These are phyloP conservation scores for Tinea semifulvella DNA, from an alignment of 2,888 invertebrate species.

Conservation along the genomic window DNA sequence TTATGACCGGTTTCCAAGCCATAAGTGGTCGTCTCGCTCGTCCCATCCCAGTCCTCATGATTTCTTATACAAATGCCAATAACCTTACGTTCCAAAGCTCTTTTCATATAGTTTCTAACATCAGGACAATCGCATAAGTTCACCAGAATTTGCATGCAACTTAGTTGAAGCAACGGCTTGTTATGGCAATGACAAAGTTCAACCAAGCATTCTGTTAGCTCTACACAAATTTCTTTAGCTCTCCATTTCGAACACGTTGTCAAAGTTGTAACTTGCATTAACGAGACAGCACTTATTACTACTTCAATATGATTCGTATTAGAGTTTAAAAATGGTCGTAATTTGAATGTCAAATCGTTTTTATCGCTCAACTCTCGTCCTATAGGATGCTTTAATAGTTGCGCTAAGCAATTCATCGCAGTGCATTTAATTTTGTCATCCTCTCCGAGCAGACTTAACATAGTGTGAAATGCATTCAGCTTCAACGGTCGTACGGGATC, in stretches of 20 bases:
- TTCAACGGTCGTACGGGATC: conserved; percentile 37
- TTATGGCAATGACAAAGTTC: conserved; percentile 30
- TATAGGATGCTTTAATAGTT: conserved; percentile 45
- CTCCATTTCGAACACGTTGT: conserved; percentile 53
- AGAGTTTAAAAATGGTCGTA: conserved; percentile 28
- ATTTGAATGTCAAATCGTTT: conserved; percentile 35
- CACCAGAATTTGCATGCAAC: conserved; percentile 42
- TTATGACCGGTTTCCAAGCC: conserved; percentile 43
- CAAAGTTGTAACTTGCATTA: conserved; percentile 41
- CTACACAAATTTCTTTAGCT: conserved; percentile 36
- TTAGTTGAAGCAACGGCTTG: conserved; percentile 38
- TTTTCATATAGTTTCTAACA: conserved; percentile 37
- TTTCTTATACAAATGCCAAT: conserved; percentile 31
- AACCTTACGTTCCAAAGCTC: conserved; percentile 32
- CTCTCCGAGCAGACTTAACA: conserved; percentile 30
- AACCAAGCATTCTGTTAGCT: conserved; percentile 35
- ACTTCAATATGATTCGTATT: conserved; percentile 31
- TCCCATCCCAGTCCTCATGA: conserved; percentile 48
- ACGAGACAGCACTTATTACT: conserved; percentile 35
- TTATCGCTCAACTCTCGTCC: conserved; percentile 43
- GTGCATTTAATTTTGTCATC: conserved; percentile 33
- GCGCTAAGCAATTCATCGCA: conserved; percentile 47
- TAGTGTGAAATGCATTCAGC: conserved; percentile 45
- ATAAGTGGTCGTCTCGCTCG: conserved; percentile 34
- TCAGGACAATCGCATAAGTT: conserved; percentile 54